Conservation (phyloP, 2,888 invertebrate species). For the Pristionchus fissidentatus region DNA sequence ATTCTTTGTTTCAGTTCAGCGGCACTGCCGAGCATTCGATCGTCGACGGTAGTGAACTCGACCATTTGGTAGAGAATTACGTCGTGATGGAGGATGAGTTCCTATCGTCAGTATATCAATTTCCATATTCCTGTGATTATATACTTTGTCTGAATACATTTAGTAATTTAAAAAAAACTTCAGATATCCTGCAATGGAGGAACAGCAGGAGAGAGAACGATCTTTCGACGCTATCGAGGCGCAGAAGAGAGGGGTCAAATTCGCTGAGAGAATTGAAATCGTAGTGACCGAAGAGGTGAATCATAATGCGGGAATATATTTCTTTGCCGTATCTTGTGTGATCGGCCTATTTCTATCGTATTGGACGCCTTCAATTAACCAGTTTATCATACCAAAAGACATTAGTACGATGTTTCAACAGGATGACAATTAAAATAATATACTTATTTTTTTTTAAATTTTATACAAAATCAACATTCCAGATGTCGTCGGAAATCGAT, state of each 20-base stretch:
- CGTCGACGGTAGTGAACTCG: constrained; percentile 70
- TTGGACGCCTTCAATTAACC: no score
- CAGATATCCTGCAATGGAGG: background rate
- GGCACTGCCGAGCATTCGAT: constrained; percentile 69
- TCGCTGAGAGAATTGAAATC: background rate
- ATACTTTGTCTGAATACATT: background rate
- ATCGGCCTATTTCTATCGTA: no score
- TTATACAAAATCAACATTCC: no score
- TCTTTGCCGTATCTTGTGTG: background rate
- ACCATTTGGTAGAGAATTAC: constrained; percentile 69
- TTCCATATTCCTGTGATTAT: background rate
- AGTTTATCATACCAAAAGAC: no score
- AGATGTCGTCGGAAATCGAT: constrained; percentile 58
- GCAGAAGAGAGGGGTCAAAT: background rate
- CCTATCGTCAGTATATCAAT: background rate
- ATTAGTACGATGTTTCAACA: no score
- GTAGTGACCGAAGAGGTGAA: background rate
- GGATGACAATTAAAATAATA: no score
- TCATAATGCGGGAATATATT: background rate
- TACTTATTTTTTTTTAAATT: no score
- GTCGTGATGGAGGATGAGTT: constrained; percentile 57
- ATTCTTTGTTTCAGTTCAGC: constrained; percentile 54
- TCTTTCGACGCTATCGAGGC: background rate
- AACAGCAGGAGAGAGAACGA: background rate
- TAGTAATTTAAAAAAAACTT: background rate